Evolutionary conservation across 2,113 vertebrate genomes (phyloP).

Genomic region (Brachirus orientalis): DNA sequence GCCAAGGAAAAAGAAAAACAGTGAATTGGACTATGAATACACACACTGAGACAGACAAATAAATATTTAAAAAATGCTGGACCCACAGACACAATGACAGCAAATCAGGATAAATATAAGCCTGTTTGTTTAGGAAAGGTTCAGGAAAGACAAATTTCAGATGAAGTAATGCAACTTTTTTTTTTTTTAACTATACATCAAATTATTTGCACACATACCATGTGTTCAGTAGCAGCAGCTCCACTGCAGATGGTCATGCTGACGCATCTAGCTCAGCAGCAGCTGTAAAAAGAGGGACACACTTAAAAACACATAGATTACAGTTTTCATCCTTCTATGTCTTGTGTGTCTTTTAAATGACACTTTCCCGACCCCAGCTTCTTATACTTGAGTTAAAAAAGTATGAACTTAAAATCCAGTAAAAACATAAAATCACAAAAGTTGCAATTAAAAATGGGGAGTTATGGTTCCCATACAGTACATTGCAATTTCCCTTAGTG

Average conservation of each 20-base stretch:
- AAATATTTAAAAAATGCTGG: constrained; percentile 12
- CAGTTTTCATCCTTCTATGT: no score
- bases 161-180: not conserved
- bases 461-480: no score
- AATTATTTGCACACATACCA: not conserved
- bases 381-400: no score
- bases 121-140: not conserved
- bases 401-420: no score
- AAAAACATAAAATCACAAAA: no score
- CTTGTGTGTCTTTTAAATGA: no score
- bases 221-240: not conserved
- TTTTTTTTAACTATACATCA: constrained; percentile 7
- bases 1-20: constrained; percentile 16
- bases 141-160: no score
- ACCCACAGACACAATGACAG: constrained; percentile 8
- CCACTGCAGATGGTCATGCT: not conserved
- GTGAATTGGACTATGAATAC: constrained; percentile 21
- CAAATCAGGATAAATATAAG: not conserved
- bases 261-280: not conserved
- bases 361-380: no score
- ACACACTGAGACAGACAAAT: constrained; percentile 13
- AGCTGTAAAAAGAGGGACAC: not conserved
- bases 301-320: no score
- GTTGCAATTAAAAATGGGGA: no score
- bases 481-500: no score